These are phyloP conservation scores for Acanthisitta chloris DNA, from an alignment of 2,113 vertebrate genomes.

Conservation along the genomic window DNA sequence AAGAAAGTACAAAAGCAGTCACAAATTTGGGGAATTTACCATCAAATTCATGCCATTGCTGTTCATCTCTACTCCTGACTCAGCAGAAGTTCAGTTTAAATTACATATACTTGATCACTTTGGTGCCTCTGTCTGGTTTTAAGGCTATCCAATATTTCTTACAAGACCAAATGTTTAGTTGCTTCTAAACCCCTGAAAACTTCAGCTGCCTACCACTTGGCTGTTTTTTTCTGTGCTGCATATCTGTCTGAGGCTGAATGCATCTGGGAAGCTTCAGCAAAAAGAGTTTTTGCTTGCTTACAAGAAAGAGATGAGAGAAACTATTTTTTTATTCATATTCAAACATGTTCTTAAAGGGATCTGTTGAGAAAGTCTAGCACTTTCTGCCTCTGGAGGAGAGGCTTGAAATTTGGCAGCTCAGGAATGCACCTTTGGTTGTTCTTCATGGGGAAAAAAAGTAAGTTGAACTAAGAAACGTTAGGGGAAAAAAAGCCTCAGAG, in stretches of 20 bases:
- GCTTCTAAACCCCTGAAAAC: not conserved
- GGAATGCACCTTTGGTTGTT: not conserved
- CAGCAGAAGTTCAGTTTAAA: not conserved
- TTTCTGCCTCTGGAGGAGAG: not conserved
- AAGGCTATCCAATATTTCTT: not conserved
- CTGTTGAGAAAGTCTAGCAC: not conserved
- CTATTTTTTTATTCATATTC: not conserved
- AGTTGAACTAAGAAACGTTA: not conserved
- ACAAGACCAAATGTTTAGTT: not conserved
- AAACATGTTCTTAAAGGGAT: not conserved
- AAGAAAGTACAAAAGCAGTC: not conserved
- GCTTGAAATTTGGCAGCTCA: not conserved
- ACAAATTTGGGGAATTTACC: not conserved
- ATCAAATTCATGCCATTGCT: not conserved
- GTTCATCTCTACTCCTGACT: not conserved
- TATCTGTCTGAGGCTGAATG: not conserved
- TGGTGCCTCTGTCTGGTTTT: not conserved
- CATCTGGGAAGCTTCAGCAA: not conserved
- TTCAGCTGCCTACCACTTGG: not conserved
- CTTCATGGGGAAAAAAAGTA: not conserved
- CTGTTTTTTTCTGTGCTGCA: not conserved
- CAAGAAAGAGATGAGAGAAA: not conserved
- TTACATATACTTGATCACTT: not conserved
- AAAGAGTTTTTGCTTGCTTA: not conserved
- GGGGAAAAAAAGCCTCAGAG: not conserved